Evolutionary conservation across 23 tunicate genomes (phyloP), one percentile per base, ranked within the genome.

Genomic region (Styela clava): DNA sequence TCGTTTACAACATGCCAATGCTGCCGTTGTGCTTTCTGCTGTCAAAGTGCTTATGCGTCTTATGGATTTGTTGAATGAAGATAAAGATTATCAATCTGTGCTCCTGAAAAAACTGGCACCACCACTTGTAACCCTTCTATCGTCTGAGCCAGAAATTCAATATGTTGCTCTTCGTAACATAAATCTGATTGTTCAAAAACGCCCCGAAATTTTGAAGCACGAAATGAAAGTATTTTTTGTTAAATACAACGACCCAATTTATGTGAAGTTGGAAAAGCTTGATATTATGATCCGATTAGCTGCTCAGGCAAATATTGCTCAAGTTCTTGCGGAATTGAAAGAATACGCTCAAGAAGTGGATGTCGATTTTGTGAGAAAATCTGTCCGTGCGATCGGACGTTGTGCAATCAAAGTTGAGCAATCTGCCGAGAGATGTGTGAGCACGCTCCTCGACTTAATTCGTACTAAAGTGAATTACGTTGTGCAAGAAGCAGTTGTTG

Each of bases 401-500:
- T 95, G 99, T 73, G 99, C 99, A 7, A 95, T 95, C 78, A 95
- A 95, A 81, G 99, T 95, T 28, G 99, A 94, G 88, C 88, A 88
- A 79, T 94, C 99, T 0, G 79, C 99, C 1, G 99, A 94, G 68
- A 69, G 99, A 61, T 95, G 99, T 63, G 99, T 95, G 33, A 83
- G 91, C 64, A 95, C 99, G n/a, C 72, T 95, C 24, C 82, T 95
- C 31, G 99, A 95, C 74, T 86, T 95, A 3, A 95, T 95, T 69
- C 96, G 94, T 51, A 95, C 99, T 34, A 95, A 93, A 74, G 99
- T 95, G 64, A 95, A 95, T 61, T 95, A 95, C 78, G 99, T 95
- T 35, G 99, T 95, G 24, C 99, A 95, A 86, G 99, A 95, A 86
- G 99, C 99, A 21, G 94, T 95, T 52, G 99, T 95, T n/a, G 99